These are phyloP conservation scores for Furnarius figulus DNA, from an alignment of 2,113 vertebrate genomes.

Conservation along the genomic window DNA sequence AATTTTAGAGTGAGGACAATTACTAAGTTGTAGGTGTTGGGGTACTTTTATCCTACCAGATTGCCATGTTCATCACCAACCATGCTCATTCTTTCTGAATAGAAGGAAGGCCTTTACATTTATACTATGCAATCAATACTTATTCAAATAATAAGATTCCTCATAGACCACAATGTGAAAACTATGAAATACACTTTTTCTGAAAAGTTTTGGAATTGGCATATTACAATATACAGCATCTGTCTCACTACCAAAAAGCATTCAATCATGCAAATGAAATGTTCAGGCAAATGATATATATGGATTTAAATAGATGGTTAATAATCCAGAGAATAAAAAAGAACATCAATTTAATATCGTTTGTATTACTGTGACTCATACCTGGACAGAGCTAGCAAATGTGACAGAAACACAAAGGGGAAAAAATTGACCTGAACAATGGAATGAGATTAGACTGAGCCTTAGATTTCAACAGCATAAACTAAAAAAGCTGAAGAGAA, in stretches of 20 bases:
- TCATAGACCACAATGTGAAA: conserved; percentile 37
- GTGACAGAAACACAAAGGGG: not conserved
- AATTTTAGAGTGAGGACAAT: conserved; percentile 55
- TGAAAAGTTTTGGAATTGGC: conserved; percentile 34
- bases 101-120: conserved; percentile 35
- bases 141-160: conserved; percentile 66
- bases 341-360: not conserved
- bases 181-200: conserved; percentile 37
- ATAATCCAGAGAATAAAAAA: conserved; percentile 16
- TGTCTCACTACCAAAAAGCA: conserved; percentile 1
- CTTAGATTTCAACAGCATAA: not conserved
- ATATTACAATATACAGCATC: not conserved
- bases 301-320: conserved; percentile 34
- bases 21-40: conserved; percentile 41
- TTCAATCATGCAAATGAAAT: not conserved
- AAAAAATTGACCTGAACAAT: conserved; percentile 9
- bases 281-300: not conserved
- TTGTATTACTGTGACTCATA: not conserved
- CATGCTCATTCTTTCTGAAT: conserved; percentile 68
- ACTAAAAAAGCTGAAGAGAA: not conserved
- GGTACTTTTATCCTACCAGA: conserved; percentile 27
- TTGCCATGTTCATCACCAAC: conserved; percentile 11
- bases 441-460: not conserved
- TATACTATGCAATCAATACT: conserved; percentile 61
- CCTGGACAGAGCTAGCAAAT: not conserved